phyloP scores from a whole-genome alignment of 2,797 vertebrate species.

The Danio kyathit region DNA sequence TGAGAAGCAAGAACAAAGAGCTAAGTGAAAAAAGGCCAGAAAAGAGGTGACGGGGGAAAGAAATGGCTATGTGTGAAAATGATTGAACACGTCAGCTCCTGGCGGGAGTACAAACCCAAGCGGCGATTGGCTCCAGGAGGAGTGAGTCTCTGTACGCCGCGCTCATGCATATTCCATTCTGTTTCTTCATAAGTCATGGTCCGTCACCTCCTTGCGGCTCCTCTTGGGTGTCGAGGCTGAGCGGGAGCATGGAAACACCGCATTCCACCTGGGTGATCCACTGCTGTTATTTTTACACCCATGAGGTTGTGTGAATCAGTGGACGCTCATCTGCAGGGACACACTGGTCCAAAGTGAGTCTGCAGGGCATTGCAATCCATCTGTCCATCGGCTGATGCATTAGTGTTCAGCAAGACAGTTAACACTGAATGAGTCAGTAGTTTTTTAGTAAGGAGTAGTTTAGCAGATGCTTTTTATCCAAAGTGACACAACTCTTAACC shows the following conservation, averaged over 20 bases:
- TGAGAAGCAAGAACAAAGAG: constrained; percentile 41
- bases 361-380: constrained; percentile 43
- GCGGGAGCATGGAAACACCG: background rate
- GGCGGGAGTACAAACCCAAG: constrained; percentile 44
- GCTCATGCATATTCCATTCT: constrained; percentile 54
- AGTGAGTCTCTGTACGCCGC: constrained; percentile 17
- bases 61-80: constrained; percentile 44
- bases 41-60: constrained; percentile 19
- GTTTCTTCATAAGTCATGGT: constrained; percentile 53
- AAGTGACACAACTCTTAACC: background rate
- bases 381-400: constrained; percentile 38
- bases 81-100: constrained; percentile 47
- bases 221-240: constrained; percentile 36
- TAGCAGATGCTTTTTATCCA: background rate
- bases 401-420: constrained; percentile 21
- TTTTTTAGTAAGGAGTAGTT: constrained; percentile 10
- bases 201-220: constrained; percentile 47
- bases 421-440: constrained; percentile 15
- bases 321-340: constrained; percentile 32
- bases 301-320: constrained; percentile 75
- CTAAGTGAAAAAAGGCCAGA: constrained; percentile 12
- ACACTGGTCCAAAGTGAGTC: constrained; percentile 13
- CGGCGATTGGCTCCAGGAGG: constrained; percentile 37
- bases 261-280: constrained; percentile 71
- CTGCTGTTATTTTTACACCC: constrained; percentile 77